phyloP scores from a whole-genome alignment of 1,140 invertebrate species.

The Habropoda laboriosa region DNA sequence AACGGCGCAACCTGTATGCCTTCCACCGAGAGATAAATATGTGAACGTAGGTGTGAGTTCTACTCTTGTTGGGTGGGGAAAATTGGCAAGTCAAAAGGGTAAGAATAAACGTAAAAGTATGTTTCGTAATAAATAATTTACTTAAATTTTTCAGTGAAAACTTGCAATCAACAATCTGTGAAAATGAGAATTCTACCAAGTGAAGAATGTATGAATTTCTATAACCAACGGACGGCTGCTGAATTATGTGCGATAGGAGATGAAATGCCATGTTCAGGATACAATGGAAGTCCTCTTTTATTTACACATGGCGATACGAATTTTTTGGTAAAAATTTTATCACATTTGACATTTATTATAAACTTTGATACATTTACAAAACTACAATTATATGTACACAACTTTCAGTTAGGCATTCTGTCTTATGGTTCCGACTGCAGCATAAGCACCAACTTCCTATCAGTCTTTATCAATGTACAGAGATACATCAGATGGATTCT shows the following conservation, averaged over 20 bases:
- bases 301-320: constrained; percentile 58
- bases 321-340: constrained; percentile 63
- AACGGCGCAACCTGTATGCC: constrained; percentile 70
- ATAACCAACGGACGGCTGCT: constrained; percentile 59
- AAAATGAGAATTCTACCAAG: constrained; percentile 61
- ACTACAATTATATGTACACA: not conserved
- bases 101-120: too few species aligned
- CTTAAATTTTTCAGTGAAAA: constrained; percentile 44
- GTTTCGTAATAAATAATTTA: too few species aligned
- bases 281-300: constrained; percentile 70
- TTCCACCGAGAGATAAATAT: constrained; percentile 55
- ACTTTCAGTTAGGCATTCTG: constrained; percentile 68
- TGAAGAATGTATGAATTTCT: constrained; percentile 63
- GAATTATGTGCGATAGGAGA: constrained; percentile 69
- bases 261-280: constrained; percentile 68
- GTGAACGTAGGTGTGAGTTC: constrained; percentile 40
- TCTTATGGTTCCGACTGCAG: constrained; percentile 70
- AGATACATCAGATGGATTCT: constrained; percentile 69
- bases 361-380: constrained; percentile 6
- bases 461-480: constrained; percentile 68
- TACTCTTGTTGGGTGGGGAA: constrained; percentile 70
- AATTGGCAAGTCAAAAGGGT: constrained; percentile 63
- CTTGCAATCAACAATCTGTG: constrained; percentile 59
- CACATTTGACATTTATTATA: too few species aligned
- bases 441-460: constrained; percentile 53